phyloP scores from a whole-genome alignment of 2,797 vertebrate genomes.

The Pangasius mekongensis region DNA sequence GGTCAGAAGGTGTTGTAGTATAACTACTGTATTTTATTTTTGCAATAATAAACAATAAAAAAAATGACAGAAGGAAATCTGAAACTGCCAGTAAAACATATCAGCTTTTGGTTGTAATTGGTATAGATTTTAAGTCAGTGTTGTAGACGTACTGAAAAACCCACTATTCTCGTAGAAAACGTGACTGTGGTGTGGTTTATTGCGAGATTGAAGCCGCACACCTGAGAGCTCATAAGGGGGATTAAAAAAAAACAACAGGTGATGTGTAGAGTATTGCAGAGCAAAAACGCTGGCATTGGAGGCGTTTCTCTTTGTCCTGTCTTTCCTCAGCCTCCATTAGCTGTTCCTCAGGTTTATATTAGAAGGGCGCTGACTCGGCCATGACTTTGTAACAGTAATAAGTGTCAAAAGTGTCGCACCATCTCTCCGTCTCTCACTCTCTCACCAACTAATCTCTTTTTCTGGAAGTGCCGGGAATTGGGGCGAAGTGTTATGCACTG shows the following conservation, averaged over 20 bases:
- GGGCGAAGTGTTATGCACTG: constrained; percentile 4
- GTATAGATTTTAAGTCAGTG: background rate
- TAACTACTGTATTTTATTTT: background rate
- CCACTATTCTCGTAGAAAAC: background rate
- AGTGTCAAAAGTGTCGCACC: constrained; percentile 3
- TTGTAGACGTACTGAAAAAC: background rate
- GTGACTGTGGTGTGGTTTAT: background rate
- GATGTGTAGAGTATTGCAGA: background rate
- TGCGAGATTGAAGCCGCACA: background rate
- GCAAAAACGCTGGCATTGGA: background rate
- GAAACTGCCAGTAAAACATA: background rate
- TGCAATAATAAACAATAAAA: background rate
- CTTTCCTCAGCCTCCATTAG: constrained; percentile 4
- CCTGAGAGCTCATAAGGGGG: background rate
- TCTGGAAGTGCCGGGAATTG: background rate
- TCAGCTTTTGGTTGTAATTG: background rate
- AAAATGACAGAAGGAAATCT: background rate
- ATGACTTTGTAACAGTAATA: constrained; percentile 17
- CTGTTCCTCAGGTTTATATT: background rate
- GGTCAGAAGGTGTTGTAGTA: background rate
- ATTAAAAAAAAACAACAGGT: background rate
- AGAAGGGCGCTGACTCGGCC: background rate
- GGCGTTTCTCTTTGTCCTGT: background rate
- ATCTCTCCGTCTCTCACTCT: background rate
- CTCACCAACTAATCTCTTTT: background rate